phyloP scores from a whole-genome alignment of 2,797 vertebrate genomes.

The Notolabrus celidotus region DNA sequence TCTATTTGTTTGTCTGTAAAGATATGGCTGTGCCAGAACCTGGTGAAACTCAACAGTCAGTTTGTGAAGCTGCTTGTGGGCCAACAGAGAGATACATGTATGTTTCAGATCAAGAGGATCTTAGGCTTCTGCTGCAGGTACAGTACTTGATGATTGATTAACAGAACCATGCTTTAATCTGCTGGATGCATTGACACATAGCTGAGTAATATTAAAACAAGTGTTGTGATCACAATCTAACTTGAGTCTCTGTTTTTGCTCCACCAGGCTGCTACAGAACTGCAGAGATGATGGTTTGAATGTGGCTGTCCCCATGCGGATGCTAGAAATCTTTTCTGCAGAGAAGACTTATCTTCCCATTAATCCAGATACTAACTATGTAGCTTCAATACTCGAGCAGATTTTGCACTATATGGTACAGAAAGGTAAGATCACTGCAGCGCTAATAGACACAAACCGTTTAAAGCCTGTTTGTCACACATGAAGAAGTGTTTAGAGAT shows the following conservation, averaged over 20 bases:
- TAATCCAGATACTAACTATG: slow-evolving; percentile 89
- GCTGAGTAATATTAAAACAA: no score
- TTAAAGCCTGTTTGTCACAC: neutral
- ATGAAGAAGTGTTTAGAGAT: neutral
- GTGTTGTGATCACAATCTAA: no score
- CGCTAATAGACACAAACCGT: slow-evolving; percentile 8
- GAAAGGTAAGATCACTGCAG: slow-evolving; percentile 86
- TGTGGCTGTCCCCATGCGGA: slow-evolving; percentile 96
- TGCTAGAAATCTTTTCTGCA: slow-evolving; percentile 96
- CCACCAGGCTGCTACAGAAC: slow-evolving; percentile 89
- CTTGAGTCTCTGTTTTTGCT: slow-evolving; percentile 22
- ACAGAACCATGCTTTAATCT: neutral
- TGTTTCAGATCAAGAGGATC: slow-evolving; percentile 97
- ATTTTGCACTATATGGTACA: slow-evolving; percentile 99
- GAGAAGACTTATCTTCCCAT: slow-evolving; percentile 92
- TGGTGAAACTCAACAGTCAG: slow-evolving; percentile 92
- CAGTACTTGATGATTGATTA: neutral
- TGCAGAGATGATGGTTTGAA: slow-evolving; percentile 92
- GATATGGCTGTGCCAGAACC: slow-evolving; percentile 97
- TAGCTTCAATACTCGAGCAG: slow-evolving; percentile 94
- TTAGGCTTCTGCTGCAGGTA: slow-evolving; percentile 90
- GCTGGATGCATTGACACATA: no score
- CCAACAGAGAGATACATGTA: slow-evolving; percentile 91
- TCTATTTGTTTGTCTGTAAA: slow-evolving; percentile 72
- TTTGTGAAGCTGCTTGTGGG: slow-evolving; percentile 93